Conservation (phyloP, 2,113 vertebrate genomes). For the Chamaetylas fuelleborni region DNA sequence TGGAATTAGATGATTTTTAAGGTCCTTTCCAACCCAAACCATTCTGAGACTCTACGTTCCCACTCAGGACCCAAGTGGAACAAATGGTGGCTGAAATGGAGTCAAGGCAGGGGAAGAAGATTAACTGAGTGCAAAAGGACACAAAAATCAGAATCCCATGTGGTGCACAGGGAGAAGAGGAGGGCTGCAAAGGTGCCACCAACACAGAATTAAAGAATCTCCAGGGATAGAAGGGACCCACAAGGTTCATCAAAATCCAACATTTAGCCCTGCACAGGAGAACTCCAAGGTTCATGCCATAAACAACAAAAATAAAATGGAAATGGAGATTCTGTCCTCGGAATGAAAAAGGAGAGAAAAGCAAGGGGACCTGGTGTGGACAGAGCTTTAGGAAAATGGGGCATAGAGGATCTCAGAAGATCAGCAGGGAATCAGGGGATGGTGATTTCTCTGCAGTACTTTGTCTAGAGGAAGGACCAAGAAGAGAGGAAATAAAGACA, state of each 20-base stretch:
- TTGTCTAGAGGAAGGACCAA: background rate
- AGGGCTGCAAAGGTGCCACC: background rate
- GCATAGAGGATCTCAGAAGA: background rate
- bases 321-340: background rate
- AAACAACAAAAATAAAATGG: background rate
- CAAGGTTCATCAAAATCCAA: background rate
- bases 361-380: background rate
- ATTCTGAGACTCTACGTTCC: accelerated
- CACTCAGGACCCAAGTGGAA: background rate
- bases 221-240: background rate
- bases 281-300: background rate
- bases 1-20: background rate
- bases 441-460: background rate
- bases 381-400: background rate
- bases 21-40: background rate
- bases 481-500: background rate
- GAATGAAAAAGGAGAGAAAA: background rate
- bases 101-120: background rate
- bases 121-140: background rate
- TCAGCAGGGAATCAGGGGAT: background rate
- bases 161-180: background rate
- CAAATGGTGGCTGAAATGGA: background rate
- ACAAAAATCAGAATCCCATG: accelerated
- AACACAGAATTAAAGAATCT: background rate
- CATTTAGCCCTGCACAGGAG: background rate